Conservation (phyloP, 2,113 vertebrate genomes). For the Spilogale gracilis region DNA sequence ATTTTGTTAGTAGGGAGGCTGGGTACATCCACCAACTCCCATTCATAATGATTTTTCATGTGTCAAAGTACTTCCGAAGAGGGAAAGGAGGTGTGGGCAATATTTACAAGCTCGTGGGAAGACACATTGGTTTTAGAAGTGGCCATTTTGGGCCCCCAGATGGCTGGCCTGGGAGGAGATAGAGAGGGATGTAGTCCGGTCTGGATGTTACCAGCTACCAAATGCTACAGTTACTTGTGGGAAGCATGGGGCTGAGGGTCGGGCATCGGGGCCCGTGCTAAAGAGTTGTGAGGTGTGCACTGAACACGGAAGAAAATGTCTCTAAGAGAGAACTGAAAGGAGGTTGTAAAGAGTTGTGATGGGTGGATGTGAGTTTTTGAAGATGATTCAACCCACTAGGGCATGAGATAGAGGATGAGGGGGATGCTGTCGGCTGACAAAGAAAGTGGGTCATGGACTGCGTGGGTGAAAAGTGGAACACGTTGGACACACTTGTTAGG, state of each 20-base stretch:
- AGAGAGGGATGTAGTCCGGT: background rate
- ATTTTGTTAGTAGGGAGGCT: background rate
- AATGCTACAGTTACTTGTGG: slow-evolving; percentile 11
- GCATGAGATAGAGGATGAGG: background rate
- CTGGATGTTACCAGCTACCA: background rate
- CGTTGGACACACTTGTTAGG: background rate
- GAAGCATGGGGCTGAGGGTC: no score
- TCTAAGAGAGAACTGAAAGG: background rate
- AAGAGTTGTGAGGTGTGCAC: background rate
- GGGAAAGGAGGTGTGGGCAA: background rate
- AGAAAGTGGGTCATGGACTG: background rate
- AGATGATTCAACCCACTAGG: background rate
- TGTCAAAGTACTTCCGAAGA: background rate
- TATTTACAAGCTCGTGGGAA: background rate
- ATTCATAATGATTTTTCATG: background rate
- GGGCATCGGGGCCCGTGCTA: background rate
- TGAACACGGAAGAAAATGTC: background rate
- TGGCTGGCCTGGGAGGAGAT: background rate
- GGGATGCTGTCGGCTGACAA: background rate
- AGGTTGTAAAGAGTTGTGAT: background rate
- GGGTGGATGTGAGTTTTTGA: background rate
- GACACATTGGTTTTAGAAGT: background rate
- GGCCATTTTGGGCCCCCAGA: background rate
- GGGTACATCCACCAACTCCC: background rate
- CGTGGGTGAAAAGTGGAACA: background rate